Evolutionary conservation across 2,888 invertebrate genomes (phyloP).

Genomic region (Pollenia griseotomentosa): DNA sequence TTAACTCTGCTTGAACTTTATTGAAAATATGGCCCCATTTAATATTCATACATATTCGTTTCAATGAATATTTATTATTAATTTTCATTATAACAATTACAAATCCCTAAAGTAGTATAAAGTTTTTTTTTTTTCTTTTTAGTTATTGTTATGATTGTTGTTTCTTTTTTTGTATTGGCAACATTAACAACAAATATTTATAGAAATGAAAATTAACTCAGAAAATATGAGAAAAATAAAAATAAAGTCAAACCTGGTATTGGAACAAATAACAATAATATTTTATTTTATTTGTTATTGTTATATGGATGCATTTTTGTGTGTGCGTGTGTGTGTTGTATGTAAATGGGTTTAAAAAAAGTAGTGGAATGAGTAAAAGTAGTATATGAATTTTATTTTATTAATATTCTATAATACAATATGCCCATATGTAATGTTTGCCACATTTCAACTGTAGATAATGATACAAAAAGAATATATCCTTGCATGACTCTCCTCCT

Average conservation of each 20-base stretch:
- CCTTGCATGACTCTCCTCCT: neutral
- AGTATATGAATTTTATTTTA: conserved; percentile 30
- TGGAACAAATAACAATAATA: conserved; percentile 58
- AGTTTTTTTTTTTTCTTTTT: neutral
- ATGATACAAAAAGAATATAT: conserved; percentile 19
- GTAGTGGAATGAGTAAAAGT: too few relatives aligned
- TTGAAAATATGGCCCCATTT: conserved; percentile 2
- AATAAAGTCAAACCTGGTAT: conserved; percentile 20
- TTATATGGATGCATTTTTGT: conserved; percentile 12
- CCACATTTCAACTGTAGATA: conserved; percentile 26
- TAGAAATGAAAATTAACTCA: conserved; percentile 7
- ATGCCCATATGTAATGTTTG: conserved; percentile 38
- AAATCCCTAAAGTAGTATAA: conserved; percentile 64
- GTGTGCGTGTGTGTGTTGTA: neutral
- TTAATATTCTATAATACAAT: conserved; percentile 55
- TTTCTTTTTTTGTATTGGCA: conserved; percentile 23
- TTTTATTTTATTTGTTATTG: conserved; percentile 63
- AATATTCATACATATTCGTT: conserved; percentile 51
- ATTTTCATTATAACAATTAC: conserved; percentile 70
- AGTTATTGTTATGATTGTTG: conserved; percentile 26
- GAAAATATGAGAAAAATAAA: conserved; percentile 2
- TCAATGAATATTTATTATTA: conserved; percentile 71
- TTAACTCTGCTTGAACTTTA: conserved; percentile 28
- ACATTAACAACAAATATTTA: conserved; percentile 49
- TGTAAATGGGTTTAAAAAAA: too few relatives aligned